A percentile compares a stretch with the other conserved stretches of the same genome.
Evolutionary conservation across 2,888 invertebrate genomes (phyloP).

Genomic region (Synanthedon myopaeformis): DNA sequence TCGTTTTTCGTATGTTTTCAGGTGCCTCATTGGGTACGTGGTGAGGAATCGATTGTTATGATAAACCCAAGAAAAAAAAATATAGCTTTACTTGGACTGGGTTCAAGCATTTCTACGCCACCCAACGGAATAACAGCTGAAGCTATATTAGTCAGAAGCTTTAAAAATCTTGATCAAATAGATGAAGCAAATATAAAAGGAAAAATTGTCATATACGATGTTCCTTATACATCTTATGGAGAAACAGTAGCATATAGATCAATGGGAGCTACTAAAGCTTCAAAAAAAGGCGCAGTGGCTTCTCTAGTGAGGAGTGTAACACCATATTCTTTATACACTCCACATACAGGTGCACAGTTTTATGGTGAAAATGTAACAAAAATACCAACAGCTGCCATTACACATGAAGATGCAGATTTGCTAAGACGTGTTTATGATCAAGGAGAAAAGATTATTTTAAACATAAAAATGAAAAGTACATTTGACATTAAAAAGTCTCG

Average conservation of each 20-base stretch:
- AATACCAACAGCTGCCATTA: slow-evolving; percentile 81
- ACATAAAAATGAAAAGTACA: slow-evolving; percentile 74
- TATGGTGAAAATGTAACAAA: slow-evolving; percentile 69
- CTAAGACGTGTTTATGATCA: slow-evolving; percentile 71
- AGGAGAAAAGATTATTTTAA: slow-evolving; percentile 47
- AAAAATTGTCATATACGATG: slow-evolving; percentile 83
- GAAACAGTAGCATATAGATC: slow-evolving; percentile 74
- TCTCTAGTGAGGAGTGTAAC: slow-evolving; percentile 79
- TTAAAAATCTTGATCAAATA: slow-evolving; percentile 72
- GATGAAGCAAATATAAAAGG: slow-evolving; percentile 61
- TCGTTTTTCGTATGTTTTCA: slow-evolving; percentile 13
- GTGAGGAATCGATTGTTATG: slow-evolving; percentile 73
- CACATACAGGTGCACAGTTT: slow-evolving; percentile 78
- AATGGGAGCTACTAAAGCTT: slow-evolving; percentile 74
- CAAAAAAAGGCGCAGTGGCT: slow-evolving; percentile 80
- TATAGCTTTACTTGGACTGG: slow-evolving; percentile 76
- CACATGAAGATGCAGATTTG: slow-evolving; percentile 81
- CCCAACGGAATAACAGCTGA: slow-evolving; percentile 76
- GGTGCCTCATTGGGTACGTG: slow-evolving; percentile 66
- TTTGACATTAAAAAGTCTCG: slow-evolving; percentile 71
- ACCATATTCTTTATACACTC: slow-evolving; percentile 79
- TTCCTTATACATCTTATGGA: slow-evolving; percentile 73
- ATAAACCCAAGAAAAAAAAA: slow-evolving; percentile 70
- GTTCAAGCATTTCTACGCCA: slow-evolving; percentile 76
- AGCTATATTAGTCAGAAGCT: slow-evolving; percentile 76